Percentiles rank a stretch among this genome's conserved stretches.
Evolutionary conservation across 2,888 invertebrate genomes (phyloP).

Genomic region (Acanthosepion lycidas): DNA sequence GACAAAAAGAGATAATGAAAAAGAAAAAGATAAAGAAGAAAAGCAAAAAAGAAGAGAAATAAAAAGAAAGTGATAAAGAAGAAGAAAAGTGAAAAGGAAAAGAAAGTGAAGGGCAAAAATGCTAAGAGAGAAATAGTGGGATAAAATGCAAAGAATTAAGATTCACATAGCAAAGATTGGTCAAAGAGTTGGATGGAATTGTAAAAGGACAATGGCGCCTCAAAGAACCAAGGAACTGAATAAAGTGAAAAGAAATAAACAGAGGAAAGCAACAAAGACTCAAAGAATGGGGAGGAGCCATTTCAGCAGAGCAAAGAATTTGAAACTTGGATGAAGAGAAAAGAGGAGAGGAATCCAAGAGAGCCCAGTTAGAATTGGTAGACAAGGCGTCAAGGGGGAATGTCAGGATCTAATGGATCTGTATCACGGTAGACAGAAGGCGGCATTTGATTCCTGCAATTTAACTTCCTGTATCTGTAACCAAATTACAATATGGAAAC

Average conservation of each 20-base stretch:
- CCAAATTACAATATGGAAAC: constrained; percentile 13
- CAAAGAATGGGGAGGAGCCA: neutral
- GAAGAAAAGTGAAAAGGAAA: neutral
- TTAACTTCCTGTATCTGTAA: constrained; percentile 33
- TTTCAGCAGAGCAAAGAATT: constrained; percentile 7
- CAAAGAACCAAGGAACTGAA: constrained; percentile 4
- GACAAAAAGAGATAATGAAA: neutral
- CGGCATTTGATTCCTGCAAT: constrained; percentile 33
- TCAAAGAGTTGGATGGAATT: constrained; percentile 4
- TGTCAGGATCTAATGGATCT: constrained; percentile 4
- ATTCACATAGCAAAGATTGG: neutral
- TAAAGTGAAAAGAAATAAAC: neutral
- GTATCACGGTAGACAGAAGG: constrained; percentile 4
- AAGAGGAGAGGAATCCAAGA: neutral
- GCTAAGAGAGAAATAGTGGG: neutral
- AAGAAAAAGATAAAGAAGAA: neutral
- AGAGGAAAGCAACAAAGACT: neutral
- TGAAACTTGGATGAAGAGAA: neutral
- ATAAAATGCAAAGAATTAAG: neutral
- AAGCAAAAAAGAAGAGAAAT: neutral
- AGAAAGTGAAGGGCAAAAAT: neutral
- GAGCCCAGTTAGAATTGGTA: neutral
- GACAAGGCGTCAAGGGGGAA: neutral
- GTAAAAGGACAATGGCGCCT: neutral
- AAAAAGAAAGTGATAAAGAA: neutral